phyloP scores from a whole-genome alignment of 2,113 vertebrate genomes.

The Triplophysa dalaica region DNA sequence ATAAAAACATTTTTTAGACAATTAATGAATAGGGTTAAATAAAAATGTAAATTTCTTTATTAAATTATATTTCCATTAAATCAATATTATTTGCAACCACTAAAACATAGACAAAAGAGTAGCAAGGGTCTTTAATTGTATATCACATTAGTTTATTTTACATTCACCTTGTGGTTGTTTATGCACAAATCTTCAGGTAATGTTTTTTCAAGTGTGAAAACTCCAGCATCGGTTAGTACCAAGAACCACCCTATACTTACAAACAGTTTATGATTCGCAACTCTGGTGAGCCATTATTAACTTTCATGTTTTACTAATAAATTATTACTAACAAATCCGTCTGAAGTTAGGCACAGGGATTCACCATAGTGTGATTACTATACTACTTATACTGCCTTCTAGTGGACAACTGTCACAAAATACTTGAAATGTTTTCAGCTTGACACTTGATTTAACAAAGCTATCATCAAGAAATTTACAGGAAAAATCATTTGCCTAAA shows the following conservation, averaged over 20 bases:
- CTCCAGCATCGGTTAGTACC: not conserved
- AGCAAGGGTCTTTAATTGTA: too few species aligned
- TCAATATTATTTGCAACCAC: too few species aligned
- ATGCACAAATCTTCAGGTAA: too few species aligned
- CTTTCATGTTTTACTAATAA: not conserved
- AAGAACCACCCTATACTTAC: not conserved
- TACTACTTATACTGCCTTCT: conserved; percentile 57
- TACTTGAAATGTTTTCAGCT: not conserved
- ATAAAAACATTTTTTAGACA: too few species aligned
- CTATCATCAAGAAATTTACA: not conserved
- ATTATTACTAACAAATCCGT: not conserved
- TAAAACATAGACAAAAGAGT: not conserved
- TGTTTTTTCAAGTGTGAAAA: not conserved
- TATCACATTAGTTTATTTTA: too few species aligned
- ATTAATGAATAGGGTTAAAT: not conserved
- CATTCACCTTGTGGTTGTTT: too few species aligned
- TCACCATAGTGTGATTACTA: not conserved
- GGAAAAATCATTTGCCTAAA: not conserved
- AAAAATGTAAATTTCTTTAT: not conserved
- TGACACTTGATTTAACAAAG: not conserved
- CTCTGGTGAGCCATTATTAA: too few species aligned
- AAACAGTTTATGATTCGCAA: too few species aligned
- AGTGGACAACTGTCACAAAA: conserved; percentile 51
- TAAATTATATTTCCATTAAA: too few species aligned
- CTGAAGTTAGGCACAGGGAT: not conserved